Conservation (phyloP, 2,888 invertebrate genomes). For the Caenorhabditis sp. region DNA sequence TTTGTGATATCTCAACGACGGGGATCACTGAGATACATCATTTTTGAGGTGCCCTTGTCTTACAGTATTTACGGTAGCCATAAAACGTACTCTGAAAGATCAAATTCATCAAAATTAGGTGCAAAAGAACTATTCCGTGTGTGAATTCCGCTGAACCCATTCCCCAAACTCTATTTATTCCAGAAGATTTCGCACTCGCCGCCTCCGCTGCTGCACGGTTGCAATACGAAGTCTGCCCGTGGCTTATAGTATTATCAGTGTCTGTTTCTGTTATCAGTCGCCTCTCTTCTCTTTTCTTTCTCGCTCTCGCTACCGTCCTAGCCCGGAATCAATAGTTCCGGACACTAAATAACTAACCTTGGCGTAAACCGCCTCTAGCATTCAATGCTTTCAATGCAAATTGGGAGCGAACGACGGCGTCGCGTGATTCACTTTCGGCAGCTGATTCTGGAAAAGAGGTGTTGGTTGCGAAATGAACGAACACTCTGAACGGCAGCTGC, state of each 20-base stretch:
- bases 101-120: too few species aligned
- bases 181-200: too few species aligned
- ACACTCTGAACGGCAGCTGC: neutral
- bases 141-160: neutral
- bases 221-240: neutral
- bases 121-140: neutral
- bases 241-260: constrained; percentile 42
- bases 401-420: neutral
- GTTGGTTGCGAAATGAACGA: neutral
- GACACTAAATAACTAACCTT: constrained; percentile 18
- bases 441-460: constrained; percentile 3
- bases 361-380: constrained; percentile 57
- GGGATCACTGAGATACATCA: too few species aligned
- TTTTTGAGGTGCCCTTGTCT: too few species aligned
- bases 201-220: neutral
- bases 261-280: constrained; percentile 17
- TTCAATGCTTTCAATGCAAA: constrained; percentile 26
- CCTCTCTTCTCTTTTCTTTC: neutral
- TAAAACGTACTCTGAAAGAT: too few species aligned
- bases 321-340: neutral
- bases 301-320: constrained; percentile 2
- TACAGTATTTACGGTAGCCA: too few species aligned
- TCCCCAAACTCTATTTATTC: neutral
- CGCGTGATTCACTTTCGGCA: neutral
- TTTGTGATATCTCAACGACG: too few species aligned